Base-by-base conservation (phyloP, 2,797 vertebrate species). In the Sebastes iracundus region DNA sequence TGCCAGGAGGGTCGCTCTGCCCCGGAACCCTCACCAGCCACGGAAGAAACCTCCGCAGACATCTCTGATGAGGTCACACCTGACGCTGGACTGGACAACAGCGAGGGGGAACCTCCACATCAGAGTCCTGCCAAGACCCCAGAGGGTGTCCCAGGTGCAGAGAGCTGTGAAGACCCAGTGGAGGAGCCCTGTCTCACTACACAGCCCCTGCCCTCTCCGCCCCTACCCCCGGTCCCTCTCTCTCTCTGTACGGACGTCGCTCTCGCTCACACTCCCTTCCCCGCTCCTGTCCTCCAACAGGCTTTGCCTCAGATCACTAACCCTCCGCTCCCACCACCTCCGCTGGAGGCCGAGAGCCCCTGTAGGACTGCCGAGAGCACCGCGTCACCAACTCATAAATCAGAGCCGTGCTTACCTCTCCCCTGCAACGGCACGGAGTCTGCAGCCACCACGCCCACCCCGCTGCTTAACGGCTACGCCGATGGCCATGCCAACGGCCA, bases 1-100 rank as follows among this genome's bases (percentile, higher is more conserved):
- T 98, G 97, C 93, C 97, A 96, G 91, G 98, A 99, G 58, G 96
- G 92, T 68, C 96, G 97, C 62, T 87, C 92, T 5, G 85, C 94
- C 55, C 89, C 96, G 60, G 98, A 99, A 70, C 90, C 96, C 6
- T 80, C 95, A 16, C 89, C 94, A 0, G 73, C 82, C 30, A 25
- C 65, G 2, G 70, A 93, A 0, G 96, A 95, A 60, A 84, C 85
- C 5, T 52, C 82, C 2, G 61, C 78, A 5, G 88, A 88, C n/a
- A 10, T 32, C 80, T 81, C 85, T 1, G 88, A 88, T 4, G 85
- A 85, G 35, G 64, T 20, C 60, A 33, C 12, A 18, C 67, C 80
- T 18, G 88, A 91, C 59, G 28, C 76, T 3, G 83, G 28, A 18
- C 65, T 69, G 35, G 83, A 84, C 65, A 56, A 30, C 14, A 71